A percentile compares a stretch with the other conserved stretches of the same genome.
phyloP scores from a whole-genome alignment of 2,888 invertebrate species.

The Laspeyria flexula region DNA sequence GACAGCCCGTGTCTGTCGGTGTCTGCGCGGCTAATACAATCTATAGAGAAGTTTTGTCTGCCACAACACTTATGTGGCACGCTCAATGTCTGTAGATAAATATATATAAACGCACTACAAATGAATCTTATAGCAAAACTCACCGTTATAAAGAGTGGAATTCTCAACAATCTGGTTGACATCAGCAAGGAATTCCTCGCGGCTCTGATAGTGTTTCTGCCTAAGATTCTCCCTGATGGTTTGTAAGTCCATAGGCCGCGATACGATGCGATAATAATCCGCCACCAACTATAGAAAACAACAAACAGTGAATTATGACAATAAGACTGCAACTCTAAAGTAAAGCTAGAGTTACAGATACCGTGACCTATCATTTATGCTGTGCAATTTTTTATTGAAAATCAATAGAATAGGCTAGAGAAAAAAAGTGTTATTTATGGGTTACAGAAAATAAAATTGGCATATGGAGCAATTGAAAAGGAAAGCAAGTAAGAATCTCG shows the following conservation, averaged over 20 bases:
- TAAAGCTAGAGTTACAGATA: constrained; percentile 11
- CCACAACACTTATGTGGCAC: too few relatives aligned
- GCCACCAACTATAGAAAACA: constrained; percentile 89
- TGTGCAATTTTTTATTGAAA: too few relatives aligned
- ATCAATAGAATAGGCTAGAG: too few relatives aligned
- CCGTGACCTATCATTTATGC: too few relatives aligned
- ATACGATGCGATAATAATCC: constrained; percentile 97
- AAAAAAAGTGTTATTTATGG: background rate
- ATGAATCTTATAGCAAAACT: constrained; percentile 18
- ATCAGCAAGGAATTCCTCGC: constrained; percentile 98
- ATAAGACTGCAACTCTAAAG: constrained; percentile 9
- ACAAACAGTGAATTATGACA: constrained; percentile 20
- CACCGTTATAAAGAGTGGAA: constrained; percentile 96
- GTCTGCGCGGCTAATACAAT: too few relatives aligned
- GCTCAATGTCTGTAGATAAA: too few relatives aligned
- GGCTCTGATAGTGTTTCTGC: constrained; percentile 95
- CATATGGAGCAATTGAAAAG: too few relatives aligned
- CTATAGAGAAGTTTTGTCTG: too few relatives aligned
- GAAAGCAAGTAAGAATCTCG: too few relatives aligned
- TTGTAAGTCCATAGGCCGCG: constrained; percentile 98
- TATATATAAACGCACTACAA: background rate
- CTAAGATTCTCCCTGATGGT: constrained; percentile 96
- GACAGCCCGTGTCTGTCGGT: too few relatives aligned
- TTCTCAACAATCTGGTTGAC: constrained; percentile 98
- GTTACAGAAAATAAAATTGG: too few relatives aligned